Base-by-base conservation (phyloP, 2,113 vertebrate genomes). In the Polypterus senegalus region DNA sequence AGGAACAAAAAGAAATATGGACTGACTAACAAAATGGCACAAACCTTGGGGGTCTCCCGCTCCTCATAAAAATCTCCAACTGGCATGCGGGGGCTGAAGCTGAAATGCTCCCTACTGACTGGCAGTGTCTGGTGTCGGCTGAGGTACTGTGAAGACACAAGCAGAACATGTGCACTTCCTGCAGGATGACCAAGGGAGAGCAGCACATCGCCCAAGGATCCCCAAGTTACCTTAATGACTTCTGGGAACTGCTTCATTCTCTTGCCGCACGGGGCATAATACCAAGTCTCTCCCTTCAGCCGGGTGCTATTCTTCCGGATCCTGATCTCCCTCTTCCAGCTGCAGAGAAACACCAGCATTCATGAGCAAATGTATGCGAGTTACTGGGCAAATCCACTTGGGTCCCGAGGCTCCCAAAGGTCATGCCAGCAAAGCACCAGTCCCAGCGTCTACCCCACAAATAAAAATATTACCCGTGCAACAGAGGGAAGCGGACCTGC, bases 211-310 rank as follows among this genome's bases (percentile, higher is more conserved):
- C 27, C 27, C 27, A 27, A 27, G 27, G 27, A 27, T 27, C 2
- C 27, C 27, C 27, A 47, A 56, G 27, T 65, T 76, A 92, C 94
- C 90, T 98, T 98, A 67, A 97, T 88, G 70, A 97, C 91, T 80
- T 98, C 94, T 0, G 94, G 94, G 71, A 97, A 97, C 63, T 98
- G 94, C 71, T 97, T 97, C 91, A 97, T 95, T 71, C 93, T 88
- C 72, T 94, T 89, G 48, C 95, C 95, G 64, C 94, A 97, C 4
- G 95, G 94, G 3, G 89, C 90, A n/a, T 96, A 98, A 79, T 97
- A 97, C 92, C 92, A 97, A 1, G 95, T 98, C 76, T 98, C 95
- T 0, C 94, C 95, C 70, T 95, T 94, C 88, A 94, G 89, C 7
- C 94, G 88, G 68, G 87, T 84, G 65, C 89, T 92, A 46, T 84